phyloP scores from a whole-genome alignment of 2,888 invertebrate species.

The Leptinotarsa tumamoca region DNA sequence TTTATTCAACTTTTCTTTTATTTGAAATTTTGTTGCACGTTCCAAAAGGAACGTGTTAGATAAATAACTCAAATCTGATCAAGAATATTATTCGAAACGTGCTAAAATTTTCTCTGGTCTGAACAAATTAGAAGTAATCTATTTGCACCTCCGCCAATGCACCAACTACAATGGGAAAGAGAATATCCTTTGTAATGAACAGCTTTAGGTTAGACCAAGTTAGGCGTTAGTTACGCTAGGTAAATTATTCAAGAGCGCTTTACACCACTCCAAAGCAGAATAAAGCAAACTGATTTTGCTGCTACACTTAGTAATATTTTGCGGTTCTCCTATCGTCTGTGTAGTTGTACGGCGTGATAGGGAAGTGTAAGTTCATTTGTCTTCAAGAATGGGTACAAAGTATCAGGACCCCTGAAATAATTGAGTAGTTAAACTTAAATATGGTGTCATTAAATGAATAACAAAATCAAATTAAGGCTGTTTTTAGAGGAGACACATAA shows the following conservation, averaged over 20 bases:
- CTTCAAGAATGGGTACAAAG: neutral
- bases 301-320: slow-evolving; percentile 26
- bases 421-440: neutral
- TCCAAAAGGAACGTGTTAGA: too few relatives aligned
- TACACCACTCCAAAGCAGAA: slow-evolving; percentile 36
- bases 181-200: slow-evolving; percentile 43
- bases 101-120: too few relatives aligned
- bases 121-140: neutral
- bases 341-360: neutral
- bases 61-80: too few relatives aligned
- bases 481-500: too few relatives aligned
- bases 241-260: slow-evolving; percentile 48
- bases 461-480: too few relatives aligned
- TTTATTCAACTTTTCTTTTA: too few relatives aligned
- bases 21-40: too few relatives aligned
- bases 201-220: slow-evolving; percentile 30
- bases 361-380: neutral
- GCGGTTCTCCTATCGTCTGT: slow-evolving; percentile 17
- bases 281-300: slow-evolving; percentile 32
- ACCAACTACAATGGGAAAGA: slow-evolving; percentile 28
- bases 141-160: slow-evolving; percentile 29
- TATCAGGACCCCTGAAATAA: neutral
- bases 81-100: too few relatives aligned
- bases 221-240: slow-evolving; percentile 34
- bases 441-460: too few relatives aligned